phyloP scores from a whole-genome alignment of 2,113 vertebrate species.

The Heliornis fulica region DNA sequence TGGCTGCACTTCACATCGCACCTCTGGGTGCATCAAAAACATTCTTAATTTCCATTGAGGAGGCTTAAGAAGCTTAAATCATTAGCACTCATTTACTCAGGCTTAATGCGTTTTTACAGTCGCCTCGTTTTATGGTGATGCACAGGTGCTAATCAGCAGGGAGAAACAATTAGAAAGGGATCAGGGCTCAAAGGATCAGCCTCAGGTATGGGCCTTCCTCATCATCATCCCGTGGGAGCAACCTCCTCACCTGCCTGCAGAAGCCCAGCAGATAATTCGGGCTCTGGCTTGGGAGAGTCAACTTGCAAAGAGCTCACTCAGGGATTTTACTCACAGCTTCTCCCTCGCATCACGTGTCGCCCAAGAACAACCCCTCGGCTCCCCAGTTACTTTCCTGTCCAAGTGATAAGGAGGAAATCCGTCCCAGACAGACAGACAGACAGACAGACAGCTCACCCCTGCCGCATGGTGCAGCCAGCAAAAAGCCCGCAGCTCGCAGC shows the following conservation, averaged over 20 bases:
- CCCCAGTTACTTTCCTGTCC: constrained; percentile 24
- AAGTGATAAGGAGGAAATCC: constrained; percentile 52
- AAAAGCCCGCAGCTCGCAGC: background rate
- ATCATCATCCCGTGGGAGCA: background rate
- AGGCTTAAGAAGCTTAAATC: constrained; percentile 47
- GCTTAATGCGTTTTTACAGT: constrained; percentile 21
- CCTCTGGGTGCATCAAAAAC: constrained; percentile 2
- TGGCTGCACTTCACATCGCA: background rate
- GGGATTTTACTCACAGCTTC: background rate
- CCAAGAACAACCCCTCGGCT: constrained; percentile 13
- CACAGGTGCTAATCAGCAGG: background rate
- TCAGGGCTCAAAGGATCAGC: background rate
- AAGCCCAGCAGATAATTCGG: background rate
- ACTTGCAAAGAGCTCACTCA: background rate
- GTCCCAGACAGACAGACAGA: background rate
- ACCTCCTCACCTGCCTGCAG: background rate
- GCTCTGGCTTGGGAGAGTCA: background rate
- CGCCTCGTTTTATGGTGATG: background rate
- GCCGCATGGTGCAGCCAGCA: background rate
- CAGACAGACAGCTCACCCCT: background rate
- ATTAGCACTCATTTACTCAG: constrained; percentile 26
- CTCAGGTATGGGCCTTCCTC: background rate
- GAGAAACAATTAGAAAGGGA: background rate
- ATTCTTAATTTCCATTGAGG: constrained; percentile 34
- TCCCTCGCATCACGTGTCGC: background rate